Percentiles rank a stretch among this genome's conserved stretches.
These are phyloP conservation scores for Akabosia matsudoensis DNA, from an alignment of 1,140 invertebrate genomes.

Conservation along the genomic window DNA sequence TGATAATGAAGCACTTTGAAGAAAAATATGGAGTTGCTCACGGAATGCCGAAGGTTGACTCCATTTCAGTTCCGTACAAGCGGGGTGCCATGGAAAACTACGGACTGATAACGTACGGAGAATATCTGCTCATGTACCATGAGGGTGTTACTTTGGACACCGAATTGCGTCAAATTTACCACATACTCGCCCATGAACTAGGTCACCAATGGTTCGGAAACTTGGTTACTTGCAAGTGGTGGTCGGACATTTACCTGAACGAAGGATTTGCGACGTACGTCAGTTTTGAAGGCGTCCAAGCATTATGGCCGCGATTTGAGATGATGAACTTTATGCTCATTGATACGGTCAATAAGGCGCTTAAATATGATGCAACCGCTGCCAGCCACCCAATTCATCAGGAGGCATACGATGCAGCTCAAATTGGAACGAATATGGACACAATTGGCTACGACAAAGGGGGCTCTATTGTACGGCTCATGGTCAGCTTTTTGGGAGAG, in stretches of 20 bases:
- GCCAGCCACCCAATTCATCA: conserved; percentile 11
- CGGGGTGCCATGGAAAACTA: conserved; percentile 37
- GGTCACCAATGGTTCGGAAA: conserved; percentile 22
- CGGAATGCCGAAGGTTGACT: conserved; percentile 31
- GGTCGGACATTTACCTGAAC: conserved; percentile 11
- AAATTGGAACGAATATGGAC: conserved; percentile 5
- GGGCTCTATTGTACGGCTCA: conserved; percentile 75
- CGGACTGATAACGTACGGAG: conserved; percentile 30
- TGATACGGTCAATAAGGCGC: conserved; percentile 1
- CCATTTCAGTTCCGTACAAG: conserved; percentile 27
- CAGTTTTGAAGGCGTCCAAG: not conserved
- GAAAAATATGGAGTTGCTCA: conserved; percentile 21
- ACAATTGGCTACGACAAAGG: conserved; percentile 51
- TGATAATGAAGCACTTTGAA: conserved; percentile 32
- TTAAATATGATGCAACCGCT: conserved; percentile 15
- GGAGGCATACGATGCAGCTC: not conserved
- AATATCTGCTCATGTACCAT: not conserved
- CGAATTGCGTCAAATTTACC: not conserved
- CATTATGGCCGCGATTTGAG: not conserved
- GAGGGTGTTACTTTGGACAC: not conserved
- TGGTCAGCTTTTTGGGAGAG: conserved; percentile 69
- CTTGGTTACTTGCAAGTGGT: conserved; percentile 15
- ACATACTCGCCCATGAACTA: not conserved
- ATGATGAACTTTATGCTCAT: not conserved
- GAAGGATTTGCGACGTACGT: conserved; percentile 20